phyloP scores from a whole-genome alignment of 2,888 invertebrate genomes.

The Papilio protenor region DNA sequence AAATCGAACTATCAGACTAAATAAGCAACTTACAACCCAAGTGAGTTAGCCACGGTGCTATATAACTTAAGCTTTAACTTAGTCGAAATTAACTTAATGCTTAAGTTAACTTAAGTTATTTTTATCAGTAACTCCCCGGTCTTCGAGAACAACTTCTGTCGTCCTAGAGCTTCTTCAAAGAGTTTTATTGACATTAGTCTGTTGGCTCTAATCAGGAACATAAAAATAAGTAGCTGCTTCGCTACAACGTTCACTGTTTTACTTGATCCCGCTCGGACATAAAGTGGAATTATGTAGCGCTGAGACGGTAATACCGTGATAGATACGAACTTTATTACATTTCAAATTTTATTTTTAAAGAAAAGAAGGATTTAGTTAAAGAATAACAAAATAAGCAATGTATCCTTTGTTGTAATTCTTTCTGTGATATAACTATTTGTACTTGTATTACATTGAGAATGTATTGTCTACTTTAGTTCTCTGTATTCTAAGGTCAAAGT shows the following conservation, averaged over 20 bases:
- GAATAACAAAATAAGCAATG: not conserved
- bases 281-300: conserved; percentile 29
- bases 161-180: conserved; percentile 2
- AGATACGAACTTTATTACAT: conserved; percentile 2
- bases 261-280: conserved; percentile 28
- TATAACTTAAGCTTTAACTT: not conserved
- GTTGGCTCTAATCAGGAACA: conserved; percentile 9
- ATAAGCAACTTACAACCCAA: not conserved
- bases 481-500: too few species aligned
- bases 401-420: not conserved
- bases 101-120: not conserved
- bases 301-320: not conserved
- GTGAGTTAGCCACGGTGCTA: not conserved
- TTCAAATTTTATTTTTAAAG: conserved; percentile 2
- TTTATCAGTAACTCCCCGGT: not conserved
- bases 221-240: conserved; percentile 7
- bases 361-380: not conserved
- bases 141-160: not conserved
- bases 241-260: conserved; percentile 13
- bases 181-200: conserved; percentile 15
- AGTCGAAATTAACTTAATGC: not conserved
- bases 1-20: not conserved
- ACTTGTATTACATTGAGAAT: not conserved
- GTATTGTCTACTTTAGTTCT: too few species aligned
- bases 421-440: not conserved